Base-by-base conservation (phyloP, 2,888 invertebrate genomes). In the Tipula vernalis region DNA sequence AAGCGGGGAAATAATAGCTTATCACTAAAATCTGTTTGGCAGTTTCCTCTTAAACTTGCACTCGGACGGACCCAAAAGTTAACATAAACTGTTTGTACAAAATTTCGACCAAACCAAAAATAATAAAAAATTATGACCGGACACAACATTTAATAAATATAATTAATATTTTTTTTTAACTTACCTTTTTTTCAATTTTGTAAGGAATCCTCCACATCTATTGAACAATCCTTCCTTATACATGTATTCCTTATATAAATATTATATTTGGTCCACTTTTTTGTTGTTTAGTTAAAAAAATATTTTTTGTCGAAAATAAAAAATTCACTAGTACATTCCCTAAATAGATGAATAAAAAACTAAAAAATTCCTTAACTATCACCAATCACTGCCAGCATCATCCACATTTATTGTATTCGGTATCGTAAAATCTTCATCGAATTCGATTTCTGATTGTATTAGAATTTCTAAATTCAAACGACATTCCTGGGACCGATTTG, bases 401-500 rank as follows among this genome's bases (percentile, higher is more conserved):
- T 71, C 71, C 71, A 71, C 71, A 12, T 71, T 71, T 71, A 71
- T 71, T 71, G 71, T 28, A 71, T 71, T 71, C 89, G 91, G 91
- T 89, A 91, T 90, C 89, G 91, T 91, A 87, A 91, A 91, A 89
- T 91, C 91, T 89, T 91, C 91, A 89, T 91, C 91, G 89, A 91
- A 91, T 89, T 91, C 91, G 90, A 90, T 90, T 90, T 91, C 91
- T 88, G 91, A 89, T 90, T 91, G 90, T 87, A 91, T 90, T 88
- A 91, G 89, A 90, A 91, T 91, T 89, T 91, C 90, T 89, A 91
- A 90, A 89, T 91, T 91, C 87, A 91, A 89, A 89, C 91, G 91
- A 90, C 91, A 91, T 88, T 91, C 91, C 84, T 84, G 84, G 15
- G 15, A 71, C 28, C 71, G 10, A 71, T 71, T 71, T 71, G 10